Evolutionary conservation across 92 coral and sea anemone species (phyloP).

Genomic region (Blastomussa wellsi): DNA sequence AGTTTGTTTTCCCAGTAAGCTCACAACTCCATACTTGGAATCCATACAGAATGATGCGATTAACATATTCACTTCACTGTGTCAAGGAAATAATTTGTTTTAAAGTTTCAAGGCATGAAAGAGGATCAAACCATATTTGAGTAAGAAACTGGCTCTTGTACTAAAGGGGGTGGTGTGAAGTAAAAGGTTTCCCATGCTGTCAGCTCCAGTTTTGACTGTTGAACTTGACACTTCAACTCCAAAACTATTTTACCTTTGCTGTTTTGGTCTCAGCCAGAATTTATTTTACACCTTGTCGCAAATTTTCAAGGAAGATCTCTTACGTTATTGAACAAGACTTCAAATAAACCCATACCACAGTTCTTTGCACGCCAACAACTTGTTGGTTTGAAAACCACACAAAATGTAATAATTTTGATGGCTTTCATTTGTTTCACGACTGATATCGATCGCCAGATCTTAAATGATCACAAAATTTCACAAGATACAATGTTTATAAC

Average conservation of each 20-base stretch:
- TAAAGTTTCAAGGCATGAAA: neutral
- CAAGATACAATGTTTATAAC: neutral
- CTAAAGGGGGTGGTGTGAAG: neutral
- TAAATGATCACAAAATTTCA: neutral
- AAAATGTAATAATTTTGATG: no score
- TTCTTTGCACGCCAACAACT: no score
- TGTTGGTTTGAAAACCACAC: no score
- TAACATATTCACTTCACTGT: constrained; percentile 80
- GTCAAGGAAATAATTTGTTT: constrained; percentile 27
- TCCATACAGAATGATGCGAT: constrained; percentile 79
- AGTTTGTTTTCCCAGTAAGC: constrained; percentile 68
- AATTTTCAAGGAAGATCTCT: neutral
- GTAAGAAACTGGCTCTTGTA: no score
- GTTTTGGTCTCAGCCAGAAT: neutral
- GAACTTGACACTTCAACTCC: no score
- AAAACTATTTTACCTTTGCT: no score
- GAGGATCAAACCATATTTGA: neutral
- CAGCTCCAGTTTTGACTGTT: no score
- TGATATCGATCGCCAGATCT: neutral
- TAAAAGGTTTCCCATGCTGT: no score
- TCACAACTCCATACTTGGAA: constrained; percentile 93
- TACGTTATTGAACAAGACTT: no score
- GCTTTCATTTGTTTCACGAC: neutral
- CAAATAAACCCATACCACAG: no score
- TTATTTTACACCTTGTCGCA: no score